Evolutionary conservation across 1,140 invertebrate genomes (phyloP), one percentile per base, ranked within the genome.

Genomic region (Drosophila pandora): DNA sequence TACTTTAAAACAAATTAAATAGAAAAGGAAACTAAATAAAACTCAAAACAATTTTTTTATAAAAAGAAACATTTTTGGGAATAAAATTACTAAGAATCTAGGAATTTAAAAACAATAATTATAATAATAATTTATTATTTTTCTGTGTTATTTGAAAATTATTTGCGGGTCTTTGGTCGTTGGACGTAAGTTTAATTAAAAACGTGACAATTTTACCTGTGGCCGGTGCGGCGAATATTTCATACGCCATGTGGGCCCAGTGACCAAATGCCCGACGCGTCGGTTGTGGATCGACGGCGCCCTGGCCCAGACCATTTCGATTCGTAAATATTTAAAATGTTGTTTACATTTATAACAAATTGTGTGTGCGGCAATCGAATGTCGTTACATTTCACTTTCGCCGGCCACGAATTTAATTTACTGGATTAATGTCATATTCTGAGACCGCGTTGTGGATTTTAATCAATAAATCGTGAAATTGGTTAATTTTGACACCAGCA

Each of bases 141-240:
- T 59, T n/a, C 13, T 43, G 39, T 76, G 32, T 48, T 72, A 47
- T 49, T 68, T 56, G 57, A 21, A 47, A 8, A 43, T 60, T 74
- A 75, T 39, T 43, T 53, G 62, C 47, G 65, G 59, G 34, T 25
- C 22, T 59, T 45, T 43, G 54, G 34, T 39, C 52, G 59, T 39
- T 45, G 59, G 58, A 45, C 37, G 56, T 9, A 50, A 55, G 75
- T 88, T 87, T 87, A 87, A 87, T 87, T 87, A 87, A 87, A 87
- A 87, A 87, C 82, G 82, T 87, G 82, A 87, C 82, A 87, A 87
- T 87, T 87, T 79, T 65, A 88, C 82, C 82, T 88, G 70, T 79
- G 82, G 70, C 83, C 62, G 79, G 37, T 69, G 62, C 62, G 57
- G 52, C 58, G 61, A 43, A 88, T 87, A 88, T 82, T 76, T 87